Evolutionary conservation across 2,888 invertebrate species (phyloP).

Genomic region (Netelia inedita): DNA sequence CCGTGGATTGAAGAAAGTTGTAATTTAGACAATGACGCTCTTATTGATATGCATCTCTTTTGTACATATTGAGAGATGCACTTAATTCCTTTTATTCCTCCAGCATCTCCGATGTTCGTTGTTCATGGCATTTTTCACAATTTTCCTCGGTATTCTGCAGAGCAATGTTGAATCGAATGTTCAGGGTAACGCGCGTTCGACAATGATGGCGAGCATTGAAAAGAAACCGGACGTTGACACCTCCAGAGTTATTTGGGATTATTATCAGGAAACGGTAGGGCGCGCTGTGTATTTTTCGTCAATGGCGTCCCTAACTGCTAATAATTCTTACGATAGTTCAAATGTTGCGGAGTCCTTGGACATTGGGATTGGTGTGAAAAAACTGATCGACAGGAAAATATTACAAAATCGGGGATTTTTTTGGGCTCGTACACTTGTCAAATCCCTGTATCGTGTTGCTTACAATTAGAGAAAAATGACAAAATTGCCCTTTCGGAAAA

Average conservation of each 20-base stretch:
- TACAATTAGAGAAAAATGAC: conserved; percentile 47
- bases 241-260: conserved; percentile 63
- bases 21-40: not conserved
- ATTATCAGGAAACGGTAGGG: conserved; percentile 67
- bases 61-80: not conserved
- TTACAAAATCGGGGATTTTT: conserved; percentile 48
- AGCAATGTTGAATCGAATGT: conserved; percentile 58
- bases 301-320: not conserved
- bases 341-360: conserved; percentile 70
- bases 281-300: not conserved
- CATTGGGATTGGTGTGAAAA: conserved; percentile 71
- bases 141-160: conserved; percentile 67
- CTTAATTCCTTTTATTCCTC: not conserved
- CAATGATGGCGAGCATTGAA: conserved; percentile 65
- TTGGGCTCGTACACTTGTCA: conserved; percentile 67
- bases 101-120: conserved; percentile 56
- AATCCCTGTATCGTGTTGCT: conserved; percentile 70
- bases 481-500: conserved; percentile 24
- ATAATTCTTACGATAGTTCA: conserved; percentile 59
- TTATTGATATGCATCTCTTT: conserved; percentile 9
- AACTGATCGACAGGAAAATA: conserved; percentile 18
- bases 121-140: conserved; percentile 56
- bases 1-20: conserved; percentile 42
- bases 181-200: conserved; percentile 49
- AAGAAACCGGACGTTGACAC: conserved; percentile 16